phyloP scores from a whole-genome alignment of 1,140 invertebrate species.

The Brachionus sp. region DNA sequence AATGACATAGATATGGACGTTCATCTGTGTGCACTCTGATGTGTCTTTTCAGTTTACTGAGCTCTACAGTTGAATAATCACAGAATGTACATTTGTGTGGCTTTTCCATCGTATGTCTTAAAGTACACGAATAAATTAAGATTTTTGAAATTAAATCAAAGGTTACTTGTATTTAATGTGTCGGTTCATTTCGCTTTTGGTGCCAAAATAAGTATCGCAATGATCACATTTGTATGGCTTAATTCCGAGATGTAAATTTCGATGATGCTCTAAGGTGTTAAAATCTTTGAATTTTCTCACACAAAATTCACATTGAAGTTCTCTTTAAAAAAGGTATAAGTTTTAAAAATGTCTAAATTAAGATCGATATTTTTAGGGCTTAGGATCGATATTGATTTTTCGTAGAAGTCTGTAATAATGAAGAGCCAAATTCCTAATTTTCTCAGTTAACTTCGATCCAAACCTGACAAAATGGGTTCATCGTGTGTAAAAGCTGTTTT shows the following conservation, averaged over 20 bases:
- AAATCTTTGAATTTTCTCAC: constrained; percentile 13
- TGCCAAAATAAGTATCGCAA: constrained; percentile 88
- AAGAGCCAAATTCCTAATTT: too few species aligned
- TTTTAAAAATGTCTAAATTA: background rate
- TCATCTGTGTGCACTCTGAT: constrained; percentile 87
- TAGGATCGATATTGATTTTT: too few species aligned
- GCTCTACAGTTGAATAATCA: constrained; percentile 87
- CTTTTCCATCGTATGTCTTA: constrained; percentile 82
- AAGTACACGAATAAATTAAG: constrained; percentile 63
- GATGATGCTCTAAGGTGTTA: background rate
- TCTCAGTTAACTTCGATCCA: too few species aligned
- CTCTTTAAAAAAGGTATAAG: background rate
- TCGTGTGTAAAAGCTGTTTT: too few species aligned
- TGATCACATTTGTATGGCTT: constrained; percentile 34
- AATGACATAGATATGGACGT: constrained; percentile 70
- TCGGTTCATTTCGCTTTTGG: constrained; percentile 85
- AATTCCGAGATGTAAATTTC: constrained; percentile 37
- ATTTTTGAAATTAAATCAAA: background rate
- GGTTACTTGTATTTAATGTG: constrained; percentile 68
- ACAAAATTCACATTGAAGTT: constrained; percentile 39
- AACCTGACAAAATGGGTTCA: too few species aligned
- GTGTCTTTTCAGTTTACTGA: constrained; percentile 85
- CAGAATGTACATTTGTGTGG: constrained; percentile 90
- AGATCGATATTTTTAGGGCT: too few species aligned
- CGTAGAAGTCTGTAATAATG: too few species aligned